Conservation (phyloP, 2,113 vertebrate species). For the Spermophilus dauricus region DNA sequence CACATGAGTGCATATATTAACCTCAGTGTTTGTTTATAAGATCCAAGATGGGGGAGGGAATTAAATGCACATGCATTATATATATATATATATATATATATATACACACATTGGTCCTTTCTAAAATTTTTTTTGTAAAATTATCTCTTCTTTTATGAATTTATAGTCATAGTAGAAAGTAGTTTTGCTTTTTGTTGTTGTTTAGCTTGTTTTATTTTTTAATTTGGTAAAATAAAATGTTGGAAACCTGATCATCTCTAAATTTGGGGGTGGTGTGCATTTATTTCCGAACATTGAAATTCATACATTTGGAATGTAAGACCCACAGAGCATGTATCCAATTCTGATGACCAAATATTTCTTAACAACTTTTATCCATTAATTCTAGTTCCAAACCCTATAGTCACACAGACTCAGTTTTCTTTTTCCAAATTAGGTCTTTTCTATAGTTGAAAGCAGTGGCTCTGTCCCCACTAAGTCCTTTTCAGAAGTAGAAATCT, state of each 20-base stretch:
- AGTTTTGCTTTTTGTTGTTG: background rate
- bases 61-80: background rate
- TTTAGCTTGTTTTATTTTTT: background rate
- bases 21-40: background rate
- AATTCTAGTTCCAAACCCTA: background rate
- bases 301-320: background rate
- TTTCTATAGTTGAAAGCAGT: background rate
- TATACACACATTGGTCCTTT: background rate
- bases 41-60: background rate
- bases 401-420: background rate
- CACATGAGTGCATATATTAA: background rate
- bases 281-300: conserved; percentile 1
- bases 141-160: conserved; percentile 15
- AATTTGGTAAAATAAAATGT: conserved; percentile 33
- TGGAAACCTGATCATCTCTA: background rate
- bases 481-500: conserved; percentile 29
- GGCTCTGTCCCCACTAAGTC: background rate
- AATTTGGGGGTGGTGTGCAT: background rate
- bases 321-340: too few relatives aligned
- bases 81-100: background rate
- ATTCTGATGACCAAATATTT: background rate
- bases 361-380: background rate
- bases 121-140: background rate
- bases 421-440: background rate
- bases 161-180: background rate